Evolutionary conservation across 2,113 vertebrate genomes (phyloP).

Genomic region (Sapayoa aenigma): DNA sequence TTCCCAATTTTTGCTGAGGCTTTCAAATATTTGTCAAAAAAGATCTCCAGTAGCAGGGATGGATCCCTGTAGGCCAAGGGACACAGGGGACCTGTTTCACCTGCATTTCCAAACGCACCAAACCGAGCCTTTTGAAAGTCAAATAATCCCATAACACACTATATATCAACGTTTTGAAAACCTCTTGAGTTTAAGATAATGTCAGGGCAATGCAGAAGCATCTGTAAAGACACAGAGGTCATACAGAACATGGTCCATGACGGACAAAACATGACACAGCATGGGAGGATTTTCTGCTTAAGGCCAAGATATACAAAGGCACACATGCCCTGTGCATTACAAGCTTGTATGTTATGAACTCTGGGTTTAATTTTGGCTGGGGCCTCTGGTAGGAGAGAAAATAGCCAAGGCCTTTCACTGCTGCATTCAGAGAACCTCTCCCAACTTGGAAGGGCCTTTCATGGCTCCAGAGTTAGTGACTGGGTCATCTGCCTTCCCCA

Average conservation of each 20-base stretch:
- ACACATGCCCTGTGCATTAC: rapidly evolving
- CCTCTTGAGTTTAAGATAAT: background rate
- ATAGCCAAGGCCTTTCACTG: rapidly evolving
- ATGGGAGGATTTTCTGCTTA: background rate
- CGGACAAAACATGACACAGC: background rate
- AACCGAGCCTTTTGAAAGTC: background rate
- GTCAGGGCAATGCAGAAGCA: background rate
- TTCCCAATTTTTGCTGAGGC: background rate
- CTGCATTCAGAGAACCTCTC: background rate
- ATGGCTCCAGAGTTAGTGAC: background rate
- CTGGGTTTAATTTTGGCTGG: background rate
- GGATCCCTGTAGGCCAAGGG: background rate
- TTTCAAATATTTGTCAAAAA: background rate
- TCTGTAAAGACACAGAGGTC: background rate
- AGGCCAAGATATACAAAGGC: background rate
- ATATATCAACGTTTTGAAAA: background rate
- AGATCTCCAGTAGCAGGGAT: background rate
- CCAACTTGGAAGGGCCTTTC: background rate
- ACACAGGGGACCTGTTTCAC: background rate
- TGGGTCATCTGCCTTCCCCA: background rate
- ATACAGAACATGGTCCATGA: rapidly evolving
- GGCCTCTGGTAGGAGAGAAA: background rate
- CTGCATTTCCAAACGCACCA: background rate
- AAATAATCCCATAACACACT: background rate
- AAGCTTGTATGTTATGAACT: background rate